phyloP scores from a whole-genome alignment of 2,888 invertebrate genomes.

The Thera obeliscata region DNA sequence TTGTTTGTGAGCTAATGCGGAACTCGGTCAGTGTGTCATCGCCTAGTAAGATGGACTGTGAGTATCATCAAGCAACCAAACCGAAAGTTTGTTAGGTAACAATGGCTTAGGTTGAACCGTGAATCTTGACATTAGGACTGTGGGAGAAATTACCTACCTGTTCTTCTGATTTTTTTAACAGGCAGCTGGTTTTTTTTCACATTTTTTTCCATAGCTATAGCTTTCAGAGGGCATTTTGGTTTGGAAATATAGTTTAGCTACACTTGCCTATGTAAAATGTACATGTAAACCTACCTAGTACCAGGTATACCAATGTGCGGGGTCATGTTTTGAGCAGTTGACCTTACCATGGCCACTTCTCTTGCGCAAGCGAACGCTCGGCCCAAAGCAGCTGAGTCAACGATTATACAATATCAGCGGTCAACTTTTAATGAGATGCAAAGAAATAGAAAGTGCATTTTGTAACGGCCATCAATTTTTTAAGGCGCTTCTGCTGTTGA shows the following conservation, averaged over 20 bases:
- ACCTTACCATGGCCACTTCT: slow-evolving; percentile 31
- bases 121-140: too few species aligned
- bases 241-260: too few species aligned
- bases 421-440: slow-evolving; percentile 42
- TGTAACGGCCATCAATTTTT: slow-evolving; percentile 28
- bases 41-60: slow-evolving; percentile 19
- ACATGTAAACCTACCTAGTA: too few species aligned
- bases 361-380: slow-evolving; percentile 30
- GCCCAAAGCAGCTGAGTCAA: slow-evolving; percentile 34
- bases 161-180: too few species aligned
- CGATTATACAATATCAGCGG: slow-evolving; percentile 45
- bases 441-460: slow-evolving; percentile 45
- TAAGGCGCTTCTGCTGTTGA: neutral
- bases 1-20: slow-evolving; percentile 7
- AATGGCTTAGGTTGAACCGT: too few species aligned
- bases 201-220: too few species aligned
- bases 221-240: too few species aligned
- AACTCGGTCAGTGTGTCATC: slow-evolving; percentile 21
- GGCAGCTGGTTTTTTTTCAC: too few species aligned
- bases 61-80: slow-evolving; percentile 5
- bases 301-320: neutral
- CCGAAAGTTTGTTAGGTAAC: neutral
- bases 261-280: too few species aligned
- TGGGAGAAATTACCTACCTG: too few species aligned
- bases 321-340: slow-evolving; percentile 7